Evolutionary conservation across 2,113 vertebrate species (phyloP), one percentile per base, ranked within the genome.

Genomic region (Cavia porcellus): DNA sequence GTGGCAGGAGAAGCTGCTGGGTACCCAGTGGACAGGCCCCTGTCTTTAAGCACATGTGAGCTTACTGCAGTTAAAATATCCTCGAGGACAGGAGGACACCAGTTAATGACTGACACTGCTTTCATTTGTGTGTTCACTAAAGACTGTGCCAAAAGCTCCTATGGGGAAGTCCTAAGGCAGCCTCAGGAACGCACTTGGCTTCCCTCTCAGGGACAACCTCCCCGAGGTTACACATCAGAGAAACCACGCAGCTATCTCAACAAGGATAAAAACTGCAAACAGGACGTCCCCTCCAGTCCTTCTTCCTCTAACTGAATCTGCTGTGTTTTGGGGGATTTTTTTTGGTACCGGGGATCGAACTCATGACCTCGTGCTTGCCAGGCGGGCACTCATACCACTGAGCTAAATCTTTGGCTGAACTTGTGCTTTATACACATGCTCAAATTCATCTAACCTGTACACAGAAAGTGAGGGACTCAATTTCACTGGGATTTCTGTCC

Each of bases 91-190:
- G 75, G 42, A 95, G 75, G 42, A 86, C 1, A 62, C 3, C 82
- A 88, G 81, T 47, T 47, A 82, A 92, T 62, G 87, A 82, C 66
- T 82, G 66, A 84, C 61, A 87, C 83, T 61, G 59, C n/a, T 84
- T 85, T 86, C 17, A 85, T 64, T 74, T 68, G 88, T 59, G 12
- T 55, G 88, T 42, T 86, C 91, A 94, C 85, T 72, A 87, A 86
- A 84, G 4, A 86, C 38, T 80, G 14, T 80, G 68, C 4, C 10
- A 80, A 96, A 96, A 94, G 38, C 38, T 75, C 81, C 83, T 89
- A 7, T 9, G 77, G 47, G 25, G 32, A 24, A 50, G 50, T 28
- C 81, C 30, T n/a, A 50, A 59, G 32, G 28, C 5, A 32, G 86
- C 10, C 19, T 52, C 4, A 52, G 35, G 30, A 80, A 92, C 80